Evolutionary conservation across 2,113 vertebrate species (phyloP), one percentile per base, ranked within the genome.

Genomic region (Calidris pugnax): DNA sequence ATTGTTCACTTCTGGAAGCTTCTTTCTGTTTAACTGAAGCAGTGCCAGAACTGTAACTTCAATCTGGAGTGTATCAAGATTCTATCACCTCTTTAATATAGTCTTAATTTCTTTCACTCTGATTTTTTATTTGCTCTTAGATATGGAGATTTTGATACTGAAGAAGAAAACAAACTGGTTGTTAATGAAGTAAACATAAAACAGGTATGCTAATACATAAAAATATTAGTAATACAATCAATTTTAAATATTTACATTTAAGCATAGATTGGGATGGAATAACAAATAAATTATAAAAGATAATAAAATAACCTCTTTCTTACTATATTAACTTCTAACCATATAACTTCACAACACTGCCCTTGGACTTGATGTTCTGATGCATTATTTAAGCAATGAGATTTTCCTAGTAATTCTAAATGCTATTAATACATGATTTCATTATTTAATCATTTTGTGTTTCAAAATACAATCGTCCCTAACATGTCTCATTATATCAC

Each of bases 341-440:
- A 1, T 53, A 35, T 33, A 78, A 53, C 30, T 93, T 93, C n/a
- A 76, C 19, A 81, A 67, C 14, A 82, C 13, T 83, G 76, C n/a
- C 76, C 86, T 90, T 82, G 55, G 67, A 85, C 18, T 75, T 89
- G 15, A 74, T 85, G 45, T 79, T 81, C 67, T 56, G 22, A 95
- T 91, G 47, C 18, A 95, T 92, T 94, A 92, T 92, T 91, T 80
- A 94, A 89, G 55, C 63, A 87, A 59, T 23, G 45, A 83, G 55
- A 85, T 85, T 89, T 83, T 59, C 76, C 66, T 47, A 37, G 41
- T 80, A 71, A 93, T 27, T 89, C 39, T 51, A 43, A 45, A 86
- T 74, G 24, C 74, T 78, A 86, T 74, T 91, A 86, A 80, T 28
- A 67, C 1, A 74, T n/a, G 7, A 53, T 32, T 35, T 95, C 53